Evolutionary conservation across 2,113 vertebrate species (phyloP), one percentile per base, ranked within the genome.

Genomic region (Cottus gobio): DNA sequence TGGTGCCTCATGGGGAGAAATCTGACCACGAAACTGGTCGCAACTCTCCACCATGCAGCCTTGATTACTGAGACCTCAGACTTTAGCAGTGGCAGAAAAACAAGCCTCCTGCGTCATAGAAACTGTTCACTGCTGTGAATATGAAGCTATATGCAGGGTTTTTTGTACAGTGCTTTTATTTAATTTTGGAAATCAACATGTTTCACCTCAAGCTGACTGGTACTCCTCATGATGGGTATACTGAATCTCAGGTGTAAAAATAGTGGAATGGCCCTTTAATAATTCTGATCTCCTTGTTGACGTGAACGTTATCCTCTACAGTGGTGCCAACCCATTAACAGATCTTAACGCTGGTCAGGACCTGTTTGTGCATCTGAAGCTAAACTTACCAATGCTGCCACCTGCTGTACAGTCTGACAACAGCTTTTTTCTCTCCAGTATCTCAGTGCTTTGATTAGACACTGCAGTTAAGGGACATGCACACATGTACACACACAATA

Each of bases 361-460:
- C 22, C 22, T 22, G 37, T 68, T 65, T 58, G 30, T 28, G n/a
- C 20, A 28, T 28, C 36, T 28, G n/a, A 50, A 60, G n/a, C 39
- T 57, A 10, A 36, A 56, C 44, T 64, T 50, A 20, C 39, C 75
- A 65, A 80, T 90, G 82, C 87, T 77, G 20, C 91, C 93, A 90
- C 78, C 95, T 93, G 62, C 83, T 89, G 94, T 82, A 68, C 61
- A 89, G 31, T 73, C 9, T 61, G 57, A 65, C 56, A 88, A 88
- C 61, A 78, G 28, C 89, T 83, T 22, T 11, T 22, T 56, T 20
- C 36, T 22, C 54, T 68, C n/a, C 44, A 54, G 30, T 18, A 12
- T 58, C 30, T 48, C 12, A 68, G 0, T 18, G 62, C 24, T 79
- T 62, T 44, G 5, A 39, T 28, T 10, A 28, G 34, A 15, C 61